Base-by-base conservation (phyloP, 1,140 invertebrate species). In the Leptinotarsa lineolata region DNA sequence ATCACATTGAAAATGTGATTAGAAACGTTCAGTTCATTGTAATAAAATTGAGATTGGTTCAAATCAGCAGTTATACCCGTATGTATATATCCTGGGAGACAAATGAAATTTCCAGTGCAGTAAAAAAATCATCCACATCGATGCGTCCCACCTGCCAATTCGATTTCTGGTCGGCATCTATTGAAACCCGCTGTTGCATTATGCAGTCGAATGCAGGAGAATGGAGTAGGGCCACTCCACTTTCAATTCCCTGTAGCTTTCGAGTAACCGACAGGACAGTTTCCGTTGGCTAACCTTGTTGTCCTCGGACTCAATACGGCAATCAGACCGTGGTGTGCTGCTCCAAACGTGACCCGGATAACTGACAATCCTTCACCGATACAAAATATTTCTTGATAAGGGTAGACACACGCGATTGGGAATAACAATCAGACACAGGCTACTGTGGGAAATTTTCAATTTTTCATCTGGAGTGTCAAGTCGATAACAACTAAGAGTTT, bases 231-330 rank as follows among this genome's bases (percentile, higher is more conserved):
- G 71, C 72, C 70, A 54, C 72, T 76, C 66, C 72, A 70, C 70
- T 70, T 66, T 63, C 20, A 61, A 61, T 65, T 68, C 72, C 74
- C 72, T 20, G 20, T 68, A 61, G 70, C 48, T 73, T 58, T 48
- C 67, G 68, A 45, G 64, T 72, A 66, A 73, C 72, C 60, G 58
- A 30, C 66, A 74, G 72, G 75, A 72, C 54, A 66, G 75, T 72
- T 74, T 76, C 72, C 75, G 75, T 71, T 69, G 75, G 73, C 72
- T 76, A 76, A 76, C 75, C 75, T 76, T 66, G 75, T 76, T 76
- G 72, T 76, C 75, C 70, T 61, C 75, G 72, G 58, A 68, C 66
- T 76, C 75, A 76, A 76, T 76, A 74, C 72, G 72, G 68, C 75
- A 76, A 74, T 76, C 75, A 76, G 70, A 58, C 70, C 58, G 70